Evolutionary conservation across 2,113 vertebrate genomes (phyloP).

Genomic region (Xiphias gladius): DNA sequence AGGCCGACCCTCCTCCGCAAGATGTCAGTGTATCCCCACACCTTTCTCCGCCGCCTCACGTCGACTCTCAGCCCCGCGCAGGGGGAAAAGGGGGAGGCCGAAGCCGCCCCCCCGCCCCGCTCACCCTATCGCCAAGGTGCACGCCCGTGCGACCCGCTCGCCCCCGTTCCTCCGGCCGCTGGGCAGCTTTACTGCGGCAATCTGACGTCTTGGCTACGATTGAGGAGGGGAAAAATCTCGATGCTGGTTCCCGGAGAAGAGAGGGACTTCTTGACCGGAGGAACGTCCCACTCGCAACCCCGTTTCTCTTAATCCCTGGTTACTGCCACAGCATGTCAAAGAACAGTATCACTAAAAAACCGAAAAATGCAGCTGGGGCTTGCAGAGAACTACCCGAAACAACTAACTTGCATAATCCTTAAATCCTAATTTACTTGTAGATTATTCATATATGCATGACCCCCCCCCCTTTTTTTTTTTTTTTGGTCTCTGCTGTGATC

Average conservation of each 20-base stretch:
- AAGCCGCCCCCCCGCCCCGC: neutral
- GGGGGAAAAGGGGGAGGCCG: too few species aligned
- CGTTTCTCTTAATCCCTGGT: too few species aligned
- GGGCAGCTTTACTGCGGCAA: neutral
- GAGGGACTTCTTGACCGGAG: neutral
- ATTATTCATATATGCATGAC: conserved; percentile 9
- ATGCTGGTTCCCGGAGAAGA: neutral
- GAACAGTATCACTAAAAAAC: neutral
- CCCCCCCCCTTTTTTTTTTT: too few species aligned
- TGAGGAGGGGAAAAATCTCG: too few species aligned
- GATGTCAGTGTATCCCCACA: conserved; percentile 54
- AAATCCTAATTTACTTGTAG: neutral
- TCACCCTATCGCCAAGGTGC: neutral
- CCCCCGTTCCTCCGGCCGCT: neutral
- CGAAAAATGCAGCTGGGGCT: neutral
- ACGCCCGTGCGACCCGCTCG: too few species aligned
- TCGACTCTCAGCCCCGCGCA: too few species aligned
- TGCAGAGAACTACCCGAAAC: neutral
- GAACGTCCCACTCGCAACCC: neutral
- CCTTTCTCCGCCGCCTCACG: too few species aligned
- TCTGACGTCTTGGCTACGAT: too few species aligned
- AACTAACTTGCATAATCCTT: neutral
- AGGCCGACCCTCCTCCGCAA: conserved; percentile 17
- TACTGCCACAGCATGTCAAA: neutral
- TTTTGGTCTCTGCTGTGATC: neutral